Percentiles rank a stretch among this genome's conserved stretches.
These are phyloP conservation scores for Nomada flava DNA, from an alignment of 2,888 invertebrate species.

Conservation along the genomic window DNA sequence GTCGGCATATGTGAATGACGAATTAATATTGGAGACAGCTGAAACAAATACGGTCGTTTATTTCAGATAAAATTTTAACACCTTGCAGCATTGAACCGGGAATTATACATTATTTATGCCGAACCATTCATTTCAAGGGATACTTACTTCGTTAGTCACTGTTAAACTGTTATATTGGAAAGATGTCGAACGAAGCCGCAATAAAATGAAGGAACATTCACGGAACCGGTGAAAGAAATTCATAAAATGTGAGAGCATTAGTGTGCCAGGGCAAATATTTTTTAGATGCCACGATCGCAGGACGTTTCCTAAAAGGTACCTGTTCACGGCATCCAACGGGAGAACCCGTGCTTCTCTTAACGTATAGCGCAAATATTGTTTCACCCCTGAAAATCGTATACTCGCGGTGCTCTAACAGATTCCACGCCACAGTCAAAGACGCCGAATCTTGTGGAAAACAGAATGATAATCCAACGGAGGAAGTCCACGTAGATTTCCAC, in stretches of 20 bases:
- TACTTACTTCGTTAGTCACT: no score
- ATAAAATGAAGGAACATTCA: constrained; percentile 4
- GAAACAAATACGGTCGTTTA: no score
- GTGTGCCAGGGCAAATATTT: constrained; percentile 43
- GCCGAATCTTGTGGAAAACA: constrained; percentile 65
- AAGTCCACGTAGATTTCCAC: constrained; percentile 52
- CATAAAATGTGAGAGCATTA: constrained; percentile 46
- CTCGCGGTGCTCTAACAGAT: constrained; percentile 19
- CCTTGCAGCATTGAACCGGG: no score
- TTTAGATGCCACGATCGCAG: constrained; percentile 35
- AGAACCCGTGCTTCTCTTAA: constrained; percentile 50
- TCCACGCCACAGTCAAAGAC: constrained; percentile 62
- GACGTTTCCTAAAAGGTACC: constrained; percentile 21
- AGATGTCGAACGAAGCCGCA: not conserved
- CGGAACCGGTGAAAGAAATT: constrained; percentile 30
- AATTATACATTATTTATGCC: not conserved
- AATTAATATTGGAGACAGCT: no score
- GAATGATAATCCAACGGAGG: constrained; percentile 56
- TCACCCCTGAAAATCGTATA: constrained; percentile 41
- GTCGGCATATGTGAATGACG: no score
- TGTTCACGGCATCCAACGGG: constrained; percentile 25
- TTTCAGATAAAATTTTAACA: no score
- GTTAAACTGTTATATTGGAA: not conserved
- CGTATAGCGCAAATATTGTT: constrained; percentile 69
- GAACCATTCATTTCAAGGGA: not conserved